Evolutionary conservation across 2,113 vertebrate species (phyloP).

Genomic region (Motacilla tschutschensis): DNA sequence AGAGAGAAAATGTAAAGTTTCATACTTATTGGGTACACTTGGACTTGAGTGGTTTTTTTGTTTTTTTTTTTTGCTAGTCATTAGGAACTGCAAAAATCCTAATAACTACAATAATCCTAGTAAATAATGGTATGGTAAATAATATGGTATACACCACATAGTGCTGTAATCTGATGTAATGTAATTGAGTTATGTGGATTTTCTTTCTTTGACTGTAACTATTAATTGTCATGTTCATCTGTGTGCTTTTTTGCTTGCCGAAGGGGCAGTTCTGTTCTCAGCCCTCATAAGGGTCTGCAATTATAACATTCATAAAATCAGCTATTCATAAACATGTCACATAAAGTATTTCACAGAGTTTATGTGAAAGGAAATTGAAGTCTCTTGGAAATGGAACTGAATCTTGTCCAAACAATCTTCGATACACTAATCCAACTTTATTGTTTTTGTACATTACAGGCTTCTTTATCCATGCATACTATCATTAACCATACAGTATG

Average conservation of each 20-base stretch:
- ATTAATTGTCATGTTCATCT: neutral
- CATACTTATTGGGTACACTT: neutral
- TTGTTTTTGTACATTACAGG: constrained; percentile 79
- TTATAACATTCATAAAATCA: constrained; percentile 66
- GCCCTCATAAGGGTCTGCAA: constrained; percentile 51
- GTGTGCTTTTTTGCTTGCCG: constrained; percentile 55
- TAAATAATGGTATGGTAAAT: neutral
- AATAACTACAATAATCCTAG: neutral
- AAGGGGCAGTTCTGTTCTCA: constrained; percentile 42
- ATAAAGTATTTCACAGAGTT: constrained; percentile 69
- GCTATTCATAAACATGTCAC: constrained; percentile 63
- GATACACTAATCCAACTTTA: constrained; percentile 70
- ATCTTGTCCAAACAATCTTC: constrained; percentile 80
- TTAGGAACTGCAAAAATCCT: neutral
- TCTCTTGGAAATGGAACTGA: constrained; percentile 78
- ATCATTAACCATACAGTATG: constrained; percentile 69
- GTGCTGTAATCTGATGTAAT: neutral
- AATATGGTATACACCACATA: neutral
- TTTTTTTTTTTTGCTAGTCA: neutral
- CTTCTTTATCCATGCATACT: constrained; percentile 50
- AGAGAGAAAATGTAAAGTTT: constrained; percentile 34
- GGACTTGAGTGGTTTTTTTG: neutral
- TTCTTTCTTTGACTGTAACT: neutral
- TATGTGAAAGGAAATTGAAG: constrained; percentile 76
- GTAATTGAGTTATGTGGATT: neutral